phyloP scores from a whole-genome alignment of 1,140 invertebrate genomes.

The fruit fly (Drosophila melanogaster) region DNA sequence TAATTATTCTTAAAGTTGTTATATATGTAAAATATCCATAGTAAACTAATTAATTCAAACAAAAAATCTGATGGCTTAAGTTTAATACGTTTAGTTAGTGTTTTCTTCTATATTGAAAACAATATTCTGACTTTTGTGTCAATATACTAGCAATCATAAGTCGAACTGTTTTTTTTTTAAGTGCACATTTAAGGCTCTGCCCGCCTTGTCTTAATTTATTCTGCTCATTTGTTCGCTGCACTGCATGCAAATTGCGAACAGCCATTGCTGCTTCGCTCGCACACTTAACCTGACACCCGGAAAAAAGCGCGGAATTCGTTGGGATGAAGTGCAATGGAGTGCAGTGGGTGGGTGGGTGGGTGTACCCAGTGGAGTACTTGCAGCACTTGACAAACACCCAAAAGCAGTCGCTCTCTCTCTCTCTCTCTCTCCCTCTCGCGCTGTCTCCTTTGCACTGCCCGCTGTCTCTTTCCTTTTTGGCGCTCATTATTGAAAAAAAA shows the following conservation, averaged over 20 bases:
- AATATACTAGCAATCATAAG: too few relatives aligned
- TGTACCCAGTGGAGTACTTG: constrained; percentile 12
- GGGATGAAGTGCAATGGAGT: background rate
- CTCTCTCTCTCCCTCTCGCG: background rate
- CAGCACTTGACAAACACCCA: constrained; percentile 74
- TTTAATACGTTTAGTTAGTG: too few relatives aligned
- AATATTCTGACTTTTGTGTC: too few relatives aligned
- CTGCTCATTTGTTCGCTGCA: constrained; percentile 64
- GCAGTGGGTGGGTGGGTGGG: background rate
- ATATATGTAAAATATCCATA: too few relatives aligned
- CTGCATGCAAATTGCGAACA: constrained; percentile 64
- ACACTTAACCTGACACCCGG: constrained; percentile 24
- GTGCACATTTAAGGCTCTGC: constrained; percentile 7
- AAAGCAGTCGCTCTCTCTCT: constrained; percentile 49
- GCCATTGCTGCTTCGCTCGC: constrained; percentile 13
- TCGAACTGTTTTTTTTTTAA: background rate
- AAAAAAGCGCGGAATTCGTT: background rate
- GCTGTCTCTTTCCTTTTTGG: constrained; percentile 22
- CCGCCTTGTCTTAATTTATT: constrained; percentile 63
- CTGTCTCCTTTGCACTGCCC: background rate
- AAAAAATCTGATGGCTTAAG: too few relatives aligned
- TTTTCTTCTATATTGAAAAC: constrained; percentile 1
- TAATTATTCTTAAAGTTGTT: too few relatives aligned
- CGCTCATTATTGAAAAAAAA: constrained; percentile 70
- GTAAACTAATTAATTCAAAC: too few relatives aligned